These are phyloP conservation scores for Nannoperca australis DNA, from an alignment of 2,797 vertebrate species.

Conservation along the genomic window DNA sequence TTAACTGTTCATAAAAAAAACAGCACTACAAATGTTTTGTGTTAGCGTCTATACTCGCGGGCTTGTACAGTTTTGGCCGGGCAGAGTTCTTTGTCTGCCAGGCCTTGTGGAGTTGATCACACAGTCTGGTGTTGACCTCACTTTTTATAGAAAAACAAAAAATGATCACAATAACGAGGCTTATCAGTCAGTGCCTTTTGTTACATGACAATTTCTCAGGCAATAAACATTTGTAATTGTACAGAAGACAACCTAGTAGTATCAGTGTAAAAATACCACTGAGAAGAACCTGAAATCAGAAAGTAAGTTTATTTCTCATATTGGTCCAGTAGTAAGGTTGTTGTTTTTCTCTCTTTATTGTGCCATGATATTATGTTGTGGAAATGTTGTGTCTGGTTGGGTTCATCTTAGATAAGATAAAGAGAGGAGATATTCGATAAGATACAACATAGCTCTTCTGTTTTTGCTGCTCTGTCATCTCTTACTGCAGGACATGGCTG, in stretches of 20 bases:
- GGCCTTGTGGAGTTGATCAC: conserved; percentile 70
- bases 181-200: conserved; percentile 4
- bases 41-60: conserved; percentile 56
- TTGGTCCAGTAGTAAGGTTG: neutral
- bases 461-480: conserved; percentile 20
- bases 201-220: conserved; percentile 2
- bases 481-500: conserved; percentile 27
- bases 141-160: conserved; percentile 33
- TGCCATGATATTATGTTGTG: neutral
- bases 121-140: conserved; percentile 63
- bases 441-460: conserved; percentile 21
- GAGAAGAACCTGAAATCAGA: neutral
- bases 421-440: conserved; percentile 18
- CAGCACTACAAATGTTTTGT: conserved; percentile 66
- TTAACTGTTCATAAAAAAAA: conserved; percentile 71
- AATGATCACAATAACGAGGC: conserved; percentile 10
- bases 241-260: neutral
- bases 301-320: neutral
- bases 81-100: conserved; percentile 61
- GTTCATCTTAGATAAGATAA: conserved; percentile 31
- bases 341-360: neutral
- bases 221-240: neutral
- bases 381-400: conserved; percentile 10
- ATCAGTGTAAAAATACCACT: neutral
- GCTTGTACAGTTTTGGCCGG: conserved; percentile 52